Evolutionary conservation across 2,888 invertebrate species (phyloP), one percentile per base, ranked within the genome.

Genomic region (Apamea monoglypha): DNA sequence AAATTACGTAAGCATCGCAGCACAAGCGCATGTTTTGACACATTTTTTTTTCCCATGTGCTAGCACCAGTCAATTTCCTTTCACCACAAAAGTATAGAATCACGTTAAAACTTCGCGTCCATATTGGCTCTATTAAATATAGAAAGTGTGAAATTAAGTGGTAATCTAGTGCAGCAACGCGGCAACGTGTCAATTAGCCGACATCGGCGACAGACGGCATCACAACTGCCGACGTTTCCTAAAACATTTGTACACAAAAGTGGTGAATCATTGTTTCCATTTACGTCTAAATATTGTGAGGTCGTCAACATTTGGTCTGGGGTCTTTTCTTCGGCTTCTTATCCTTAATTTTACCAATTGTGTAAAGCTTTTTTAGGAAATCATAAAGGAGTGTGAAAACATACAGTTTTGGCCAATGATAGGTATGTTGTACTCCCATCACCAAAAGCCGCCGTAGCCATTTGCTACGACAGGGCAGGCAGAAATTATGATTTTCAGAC

Each of bases 181-280:
- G 91, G 92, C 93, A 94, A 94, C 93, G 94, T 94, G 94, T 95
- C 96, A 94, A 96, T 96, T 96, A 96, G 86, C 90, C 86, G 90
- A 87, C 89, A 89, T 91, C 90, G 91, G 91, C 90, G 91, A 91
- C 91, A 91, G 92, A 78, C 83, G 89, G 93, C 91, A 93, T 94
- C 93, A 94, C 93, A 93, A 87, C 82, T 86, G 90, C 91, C 92
- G 92, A 88, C 92, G 92, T 95, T 96, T 95, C 94, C 93, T 93
- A 96, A 95, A 96, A 96, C 95, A 96, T 95, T 96, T 94, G 94
- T 91, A 91, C 87, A 90, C 91, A 91, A 96, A 96, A 95, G 93
- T 96, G 96, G 94, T 95, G 92, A 96, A 95, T 97, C 96, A 97
- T 96, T 90, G 92, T 90, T 92, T 96, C 96, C 96, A 96, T 96